Evolutionary conservation across 2,113 vertebrate species (phyloP), one percentile per base, ranked within the genome.

Genomic region (Cromileptes altivelis): DNA sequence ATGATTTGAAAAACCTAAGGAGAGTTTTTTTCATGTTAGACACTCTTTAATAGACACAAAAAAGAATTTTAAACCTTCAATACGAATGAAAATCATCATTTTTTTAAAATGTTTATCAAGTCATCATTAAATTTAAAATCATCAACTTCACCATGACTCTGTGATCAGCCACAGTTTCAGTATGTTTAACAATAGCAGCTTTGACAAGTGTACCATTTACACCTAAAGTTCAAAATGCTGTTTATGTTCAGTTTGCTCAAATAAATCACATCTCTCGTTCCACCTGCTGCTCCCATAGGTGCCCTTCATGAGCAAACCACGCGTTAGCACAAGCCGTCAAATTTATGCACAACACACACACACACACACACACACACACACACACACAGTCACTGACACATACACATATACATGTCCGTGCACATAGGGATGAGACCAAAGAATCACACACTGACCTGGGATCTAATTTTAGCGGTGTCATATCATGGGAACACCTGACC

Each of bases 381-480:
- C 58, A 64, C 37, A 30, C 58, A 52, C 50, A 70, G 10, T 55
- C 75, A 58, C 21, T 67, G 21, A 64, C 25, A 57, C 64, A 45
- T 4, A 57, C 52, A 75, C 76, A 63, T 45, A 62, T 45, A 62
- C 18, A n/a, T 18, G 25, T 75, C 45, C 64, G 12, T 19, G 7
- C 52, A 70, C 57, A 80, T 69, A 79, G 58, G 17, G 63, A 89
- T 85, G 47, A 81, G 74, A 87, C 30, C 72, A 85, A 84, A 82
- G 77, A 86, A 72, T 85, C 77, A 67, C 88, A 86, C 81, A 81
- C 84, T 80, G 84, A 91, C 86, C 90, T 92, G 89, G 69, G 84
- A 71, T 88, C 94, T 92, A 94, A 93, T 89, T 90, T 92, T 93
- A 93, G 89, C 30, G 13, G 78, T 70, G 42, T 33, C 42, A 78